A percentile compares a stretch with the other conserved stretches of the same genome.
phyloP scores from a whole-genome alignment of 2,113 vertebrate genomes.

The Falco punctatus region DNA sequence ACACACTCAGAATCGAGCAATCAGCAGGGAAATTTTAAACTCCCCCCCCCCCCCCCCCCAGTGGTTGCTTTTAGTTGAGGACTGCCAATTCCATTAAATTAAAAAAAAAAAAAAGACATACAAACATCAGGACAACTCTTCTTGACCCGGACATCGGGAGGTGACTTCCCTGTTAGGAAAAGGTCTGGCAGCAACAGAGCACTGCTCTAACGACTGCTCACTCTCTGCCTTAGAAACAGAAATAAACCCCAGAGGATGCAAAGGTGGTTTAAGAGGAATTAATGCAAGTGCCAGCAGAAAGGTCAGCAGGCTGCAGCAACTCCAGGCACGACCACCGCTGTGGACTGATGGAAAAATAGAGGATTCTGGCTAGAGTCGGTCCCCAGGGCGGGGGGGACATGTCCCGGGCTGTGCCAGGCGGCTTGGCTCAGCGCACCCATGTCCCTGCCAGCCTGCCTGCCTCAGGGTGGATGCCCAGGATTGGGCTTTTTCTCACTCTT shows the following conservation, averaged over 20 bases:
- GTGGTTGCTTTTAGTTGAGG: neutral
- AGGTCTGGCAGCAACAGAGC: neutral
- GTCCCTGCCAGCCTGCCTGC: neutral
- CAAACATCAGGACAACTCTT: neutral
- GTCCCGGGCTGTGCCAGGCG: neutral
- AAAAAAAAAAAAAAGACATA: neutral
- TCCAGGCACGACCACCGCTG: accelerated
- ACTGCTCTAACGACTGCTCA: neutral
- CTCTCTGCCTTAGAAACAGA: neutral
- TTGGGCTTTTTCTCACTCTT: neutral
- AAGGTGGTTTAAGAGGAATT: neutral
- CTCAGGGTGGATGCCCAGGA: neutral
- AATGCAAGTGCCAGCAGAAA: neutral
- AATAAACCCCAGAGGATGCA: neutral
- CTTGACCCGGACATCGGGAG: neutral
- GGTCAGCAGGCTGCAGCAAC: neutral
- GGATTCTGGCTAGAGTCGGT: neutral
- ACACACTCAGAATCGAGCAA: neutral
- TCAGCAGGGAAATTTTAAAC: slow-evolving; percentile 28
- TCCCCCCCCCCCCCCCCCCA: neutral
- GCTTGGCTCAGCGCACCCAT: accelerated
- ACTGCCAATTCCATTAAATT: slow-evolving; percentile 5
- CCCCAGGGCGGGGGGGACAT: accelerated
- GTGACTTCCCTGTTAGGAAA: neutral
- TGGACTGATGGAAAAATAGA: neutral